Evolutionary conservation across 1,140 invertebrate species (phyloP).

Genomic region (Hylaeus anthracinus): DNA sequence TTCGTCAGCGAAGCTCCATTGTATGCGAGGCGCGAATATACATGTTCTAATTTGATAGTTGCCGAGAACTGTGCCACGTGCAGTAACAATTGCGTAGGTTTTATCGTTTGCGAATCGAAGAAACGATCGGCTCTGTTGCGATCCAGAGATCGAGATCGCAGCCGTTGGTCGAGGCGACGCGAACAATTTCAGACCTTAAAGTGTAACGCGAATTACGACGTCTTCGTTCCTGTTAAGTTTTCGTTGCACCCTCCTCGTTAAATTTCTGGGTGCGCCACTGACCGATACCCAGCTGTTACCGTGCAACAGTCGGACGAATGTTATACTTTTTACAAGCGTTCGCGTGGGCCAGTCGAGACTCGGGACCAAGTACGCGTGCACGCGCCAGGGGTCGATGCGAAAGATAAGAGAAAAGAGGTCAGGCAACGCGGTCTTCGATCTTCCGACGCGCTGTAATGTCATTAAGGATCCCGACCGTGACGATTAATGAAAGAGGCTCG

Average conservation of each 20-base stretch:
- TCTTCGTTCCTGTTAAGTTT: no score
- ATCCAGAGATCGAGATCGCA: neutral
- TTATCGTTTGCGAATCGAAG: neutral
- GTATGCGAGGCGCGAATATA: constrained; percentile 28
- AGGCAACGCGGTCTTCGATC: constrained; percentile 36
- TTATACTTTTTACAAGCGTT: neutral
- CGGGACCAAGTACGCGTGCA: neutral
- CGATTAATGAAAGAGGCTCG: constrained; percentile 48
- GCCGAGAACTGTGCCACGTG: neutral
- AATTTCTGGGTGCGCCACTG: no score
- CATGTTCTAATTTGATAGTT: constrained; percentile 24
- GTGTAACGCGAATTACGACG: no score
- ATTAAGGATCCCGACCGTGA: constrained; percentile 40
- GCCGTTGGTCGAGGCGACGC: no score
- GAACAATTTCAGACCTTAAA: no score
- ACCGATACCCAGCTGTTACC: neutral
- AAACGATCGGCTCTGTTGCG: neutral
- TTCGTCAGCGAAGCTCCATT: constrained; percentile 16
- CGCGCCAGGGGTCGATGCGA: constrained; percentile 3
- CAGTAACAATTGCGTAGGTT: neutral
- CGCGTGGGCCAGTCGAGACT: neutral
- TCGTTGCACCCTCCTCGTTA: no score
- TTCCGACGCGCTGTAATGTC: constrained; percentile 34
- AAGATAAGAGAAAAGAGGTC: constrained; percentile 41
- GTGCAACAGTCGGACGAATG: neutral